Evolutionary conservation across 1,140 invertebrate genomes (phyloP).

Genomic region (Drosophila ananassae): DNA sequence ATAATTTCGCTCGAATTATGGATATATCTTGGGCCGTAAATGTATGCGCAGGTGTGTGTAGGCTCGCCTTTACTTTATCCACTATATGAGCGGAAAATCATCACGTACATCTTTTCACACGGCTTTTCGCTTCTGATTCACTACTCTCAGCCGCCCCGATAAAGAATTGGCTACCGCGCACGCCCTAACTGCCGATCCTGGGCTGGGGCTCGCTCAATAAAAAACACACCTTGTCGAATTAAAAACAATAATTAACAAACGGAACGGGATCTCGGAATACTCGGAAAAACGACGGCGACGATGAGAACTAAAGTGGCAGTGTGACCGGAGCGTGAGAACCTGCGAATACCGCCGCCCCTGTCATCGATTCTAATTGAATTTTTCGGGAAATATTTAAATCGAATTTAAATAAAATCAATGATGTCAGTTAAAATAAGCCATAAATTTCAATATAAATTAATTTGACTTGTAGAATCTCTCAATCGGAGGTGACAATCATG

Average conservation of each 20-base stretch:
- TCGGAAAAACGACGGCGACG: slow-evolving; percentile 28
- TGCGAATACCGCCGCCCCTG: not conserved
- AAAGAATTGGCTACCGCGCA: not conserved
- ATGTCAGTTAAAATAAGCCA: not conserved
- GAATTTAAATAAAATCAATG: not conserved
- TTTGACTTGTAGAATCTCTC: not conserved
- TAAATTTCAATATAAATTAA: not conserved
- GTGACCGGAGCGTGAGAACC: not conserved
- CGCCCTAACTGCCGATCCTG: slow-evolving; percentile 21
- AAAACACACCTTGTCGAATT: slow-evolving; percentile 6
- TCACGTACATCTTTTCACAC: slow-evolving; percentile 43
- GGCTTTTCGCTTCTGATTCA: slow-evolving; percentile 9
- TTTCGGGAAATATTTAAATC: not conserved
- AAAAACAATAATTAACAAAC: slow-evolving; percentile 37
- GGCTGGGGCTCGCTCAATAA: slow-evolving; percentile 8
- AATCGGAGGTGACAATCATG: not conserved
- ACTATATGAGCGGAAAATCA: slow-evolving; percentile 52
- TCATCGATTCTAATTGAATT: not conserved
- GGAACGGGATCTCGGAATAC: slow-evolving; percentile 9
- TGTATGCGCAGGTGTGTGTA: slow-evolving; percentile 31
- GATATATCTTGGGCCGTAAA: slow-evolving; percentile 19
- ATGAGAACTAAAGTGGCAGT: slow-evolving; percentile 13
- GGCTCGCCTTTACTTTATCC: slow-evolving; percentile 27
- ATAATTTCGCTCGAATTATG: slow-evolving; percentile 52
- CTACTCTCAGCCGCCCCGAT: not conserved